Conservation (phyloP, 2,113 vertebrate species). For the Uria aalge region DNA sequence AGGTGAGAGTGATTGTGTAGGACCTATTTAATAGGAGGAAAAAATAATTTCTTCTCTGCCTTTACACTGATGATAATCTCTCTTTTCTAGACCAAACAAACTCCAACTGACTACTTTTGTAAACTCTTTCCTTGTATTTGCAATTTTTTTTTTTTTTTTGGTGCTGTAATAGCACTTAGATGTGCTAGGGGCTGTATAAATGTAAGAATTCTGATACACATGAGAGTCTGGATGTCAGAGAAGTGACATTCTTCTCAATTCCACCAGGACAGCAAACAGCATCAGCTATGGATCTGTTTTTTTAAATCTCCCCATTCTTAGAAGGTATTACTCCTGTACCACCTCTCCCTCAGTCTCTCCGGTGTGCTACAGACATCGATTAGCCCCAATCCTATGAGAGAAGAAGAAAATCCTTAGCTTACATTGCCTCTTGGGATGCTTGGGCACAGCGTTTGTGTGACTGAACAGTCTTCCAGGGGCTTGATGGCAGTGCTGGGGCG, state of each 20-base stretch:
- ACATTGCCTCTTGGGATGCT: neutral
- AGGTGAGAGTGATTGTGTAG: neutral
- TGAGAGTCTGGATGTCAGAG: neutral
- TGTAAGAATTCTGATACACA: neutral
- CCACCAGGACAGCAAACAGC: neutral
- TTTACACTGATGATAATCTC: neutral
- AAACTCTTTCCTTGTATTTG: neutral
- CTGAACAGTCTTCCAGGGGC: neutral
- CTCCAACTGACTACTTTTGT: neutral
- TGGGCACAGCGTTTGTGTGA: neutral
- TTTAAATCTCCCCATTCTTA: neutral
- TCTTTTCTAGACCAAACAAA: neutral
- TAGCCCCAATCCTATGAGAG: neutral
- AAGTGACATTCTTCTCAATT: neutral
- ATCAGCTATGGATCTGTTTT: neutral
- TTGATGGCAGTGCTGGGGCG: fast-evolving
- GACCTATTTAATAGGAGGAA: neutral
- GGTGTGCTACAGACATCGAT: neutral
- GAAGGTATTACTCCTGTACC: neutral
- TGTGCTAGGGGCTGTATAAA: neutral
- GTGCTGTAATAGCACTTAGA: neutral
- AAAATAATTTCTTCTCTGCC: fast-evolving
- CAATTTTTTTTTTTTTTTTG: neutral
- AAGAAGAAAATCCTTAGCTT: neutral
- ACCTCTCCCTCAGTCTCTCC: neutral